Base-by-base conservation (phyloP, 2,888 invertebrate species). In the Drosophila austrosaltans region DNA sequence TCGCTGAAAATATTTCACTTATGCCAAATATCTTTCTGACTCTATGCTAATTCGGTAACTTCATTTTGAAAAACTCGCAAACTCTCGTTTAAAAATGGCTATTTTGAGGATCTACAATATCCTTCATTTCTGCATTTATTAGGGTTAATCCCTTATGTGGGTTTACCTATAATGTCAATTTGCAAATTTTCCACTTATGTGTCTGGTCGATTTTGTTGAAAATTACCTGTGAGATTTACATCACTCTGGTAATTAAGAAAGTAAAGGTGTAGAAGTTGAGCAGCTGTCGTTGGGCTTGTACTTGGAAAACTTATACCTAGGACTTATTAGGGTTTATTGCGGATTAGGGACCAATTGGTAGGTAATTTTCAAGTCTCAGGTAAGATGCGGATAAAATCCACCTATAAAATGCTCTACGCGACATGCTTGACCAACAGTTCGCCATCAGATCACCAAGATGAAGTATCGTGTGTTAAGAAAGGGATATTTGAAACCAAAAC, bases 331-430 rank as follows among this genome's bases (percentile, higher is more conserved):
- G 57, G 57, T 30, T 39, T 20, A 39, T 12, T 20, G 16, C 57
- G 39, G 57, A 57, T 57, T 57, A 57, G 57, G 20, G 22, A 12
- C 39, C 57, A 57, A 57, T 57, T 39, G 57, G 57, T 39, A 57
- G 57, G 57, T 57, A 57, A 12, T 20, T 10, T 57, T 16, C 22
- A 36, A 7, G 2, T 54, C 8, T 30, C 6, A 16, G 16, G 16
- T 16, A 16, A 16, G 16, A 16, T 16, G 6, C 54, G 16, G 48
- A 10, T 48, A 22, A 4, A 48, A 53, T n/a, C 1, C 57, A 25
- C 12, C 1, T 36, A 39, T 57, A 57, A 39, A 57, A 16, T 6
- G 3, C 12, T 1, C 39, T 8, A 12, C 22, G 4, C 1, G 6
- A n/a, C 57, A 39, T 8, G 39, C 2, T 39, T 20, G 12, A 6